These are phyloP conservation scores for Cylloceria caligata DNA, from an alignment of 2,888 invertebrate species.

Conservation along the genomic window DNA sequence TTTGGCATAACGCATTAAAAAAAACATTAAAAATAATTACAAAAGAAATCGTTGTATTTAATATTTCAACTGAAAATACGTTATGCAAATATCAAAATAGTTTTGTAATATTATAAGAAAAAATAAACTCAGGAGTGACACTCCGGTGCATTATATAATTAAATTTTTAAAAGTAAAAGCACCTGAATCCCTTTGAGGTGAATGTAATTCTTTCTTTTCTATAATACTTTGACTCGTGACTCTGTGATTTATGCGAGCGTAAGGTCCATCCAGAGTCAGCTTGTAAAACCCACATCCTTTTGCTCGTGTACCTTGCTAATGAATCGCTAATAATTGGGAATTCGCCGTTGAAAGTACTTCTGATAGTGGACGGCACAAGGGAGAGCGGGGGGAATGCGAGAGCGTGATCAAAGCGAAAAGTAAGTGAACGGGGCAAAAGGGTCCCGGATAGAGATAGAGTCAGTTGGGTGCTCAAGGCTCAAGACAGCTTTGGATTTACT, in stretches of 20 bases:
- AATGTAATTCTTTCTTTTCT: slow-evolving; percentile 24
- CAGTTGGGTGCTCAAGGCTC: slow-evolving; percentile 48
- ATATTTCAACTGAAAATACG: too few species aligned
- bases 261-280: slow-evolving; percentile 1
- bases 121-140: background rate
- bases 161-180: slow-evolving; percentile 6
- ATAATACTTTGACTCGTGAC: slow-evolving; percentile 42
- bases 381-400: background rate
- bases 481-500: slow-evolving; percentile 53
- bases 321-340: slow-evolving; percentile 65
- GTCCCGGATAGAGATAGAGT: slow-evolving; percentile 42
- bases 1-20: too few species aligned
- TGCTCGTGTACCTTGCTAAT: slow-evolving; percentile 55
- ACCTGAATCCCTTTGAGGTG: slow-evolving; percentile 47
- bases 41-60: too few species aligned
- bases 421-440: slow-evolving; percentile 68
- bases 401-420: slow-evolving; percentile 71
- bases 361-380: background rate
- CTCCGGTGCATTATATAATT: slow-evolving; percentile 30
- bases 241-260: slow-evolving; percentile 30
- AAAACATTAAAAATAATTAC: too few species aligned
- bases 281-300: slow-evolving; percentile 1
- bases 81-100: background rate
- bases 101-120: slow-evolving; percentile 13
- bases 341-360: slow-evolving; percentile 42